Conservation (phyloP, 2,888 invertebrate species). For the Mythimna impura region DNA sequence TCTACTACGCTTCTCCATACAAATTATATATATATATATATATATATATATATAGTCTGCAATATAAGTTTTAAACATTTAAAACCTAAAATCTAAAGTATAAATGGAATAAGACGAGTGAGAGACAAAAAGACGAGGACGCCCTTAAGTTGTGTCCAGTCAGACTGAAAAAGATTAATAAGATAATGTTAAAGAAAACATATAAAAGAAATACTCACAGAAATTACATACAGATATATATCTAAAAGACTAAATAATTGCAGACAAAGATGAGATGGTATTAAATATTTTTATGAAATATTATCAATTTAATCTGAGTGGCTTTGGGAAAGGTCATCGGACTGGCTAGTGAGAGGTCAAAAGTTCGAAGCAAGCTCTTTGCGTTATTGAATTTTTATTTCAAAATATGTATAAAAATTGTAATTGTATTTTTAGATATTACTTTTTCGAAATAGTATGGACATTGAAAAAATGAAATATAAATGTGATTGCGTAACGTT, state of each 20-base stretch:
- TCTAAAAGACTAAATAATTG: neutral
- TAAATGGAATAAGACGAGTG: constrained; percentile 57
- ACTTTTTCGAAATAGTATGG: too few species aligned
- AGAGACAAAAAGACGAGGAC: constrained; percentile 26
- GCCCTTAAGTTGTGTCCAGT: constrained; percentile 56
- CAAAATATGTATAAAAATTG: neutral
- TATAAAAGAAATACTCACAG: neutral
- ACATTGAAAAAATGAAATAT: too few species aligned
- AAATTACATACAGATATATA: neutral
- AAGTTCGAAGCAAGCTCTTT: neutral
- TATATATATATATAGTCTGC: too few species aligned
- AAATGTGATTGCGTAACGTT: too few species aligned
- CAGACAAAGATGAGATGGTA: neutral
- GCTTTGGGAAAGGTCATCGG: neutral
- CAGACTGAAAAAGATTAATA: constrained; percentile 17
- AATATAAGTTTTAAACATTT: too few species aligned
- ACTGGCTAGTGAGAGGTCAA: neutral
- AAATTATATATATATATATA: too few species aligned
- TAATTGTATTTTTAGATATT: too few species aligned
- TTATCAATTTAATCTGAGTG: neutral
- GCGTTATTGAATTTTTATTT: neutral
- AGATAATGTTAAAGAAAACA: constrained; percentile 1
- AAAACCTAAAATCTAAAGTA: neutral
- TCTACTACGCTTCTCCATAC: too few species aligned
- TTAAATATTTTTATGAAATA: constrained; percentile 19